Evolutionary conservation across 2,797 vertebrate species (phyloP).

Genomic region (Nyctalus aviator): DNA sequence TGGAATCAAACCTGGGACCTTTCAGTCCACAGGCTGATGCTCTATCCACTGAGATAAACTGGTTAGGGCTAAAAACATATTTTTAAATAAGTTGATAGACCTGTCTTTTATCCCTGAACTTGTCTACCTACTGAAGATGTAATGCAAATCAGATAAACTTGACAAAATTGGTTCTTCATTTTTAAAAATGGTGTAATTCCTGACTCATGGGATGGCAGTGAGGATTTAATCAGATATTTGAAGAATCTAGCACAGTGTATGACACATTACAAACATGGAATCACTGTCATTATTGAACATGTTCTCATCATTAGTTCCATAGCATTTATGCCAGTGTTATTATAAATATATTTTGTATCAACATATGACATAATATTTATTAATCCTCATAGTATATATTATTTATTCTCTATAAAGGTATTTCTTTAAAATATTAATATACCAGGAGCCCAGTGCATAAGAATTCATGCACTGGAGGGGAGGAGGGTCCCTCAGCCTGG

Average conservation of each 20-base stretch:
- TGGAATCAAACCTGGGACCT: no score
- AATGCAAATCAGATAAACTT: neutral
- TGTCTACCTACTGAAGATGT: neutral
- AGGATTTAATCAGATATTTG: neutral
- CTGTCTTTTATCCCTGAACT: neutral
- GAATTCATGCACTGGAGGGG: no score
- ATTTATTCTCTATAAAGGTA: neutral
- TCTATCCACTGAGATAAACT: no score
- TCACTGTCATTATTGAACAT: neutral
- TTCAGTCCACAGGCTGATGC: no score
- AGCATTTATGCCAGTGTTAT: neutral
- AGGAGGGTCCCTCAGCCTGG: no score
- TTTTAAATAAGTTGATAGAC: no score
- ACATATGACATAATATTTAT: neutral
- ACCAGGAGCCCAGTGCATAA: neutral
- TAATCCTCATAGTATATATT: neutral
- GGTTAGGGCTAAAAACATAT: no score
- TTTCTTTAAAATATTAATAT: neutral
- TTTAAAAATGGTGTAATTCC: neutral
- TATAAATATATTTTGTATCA: neutral
- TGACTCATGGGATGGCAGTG: neutral
- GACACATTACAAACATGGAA: neutral
- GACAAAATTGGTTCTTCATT: neutral
- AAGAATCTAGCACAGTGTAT: neutral
- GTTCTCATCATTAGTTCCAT: neutral